A percentile compares a stretch with the other conserved stretches of the same genome.
These are phyloP conservation scores for Tapirus indicus DNA, from an alignment of 2,797 vertebrate genomes.

Conservation along the genomic window DNA sequence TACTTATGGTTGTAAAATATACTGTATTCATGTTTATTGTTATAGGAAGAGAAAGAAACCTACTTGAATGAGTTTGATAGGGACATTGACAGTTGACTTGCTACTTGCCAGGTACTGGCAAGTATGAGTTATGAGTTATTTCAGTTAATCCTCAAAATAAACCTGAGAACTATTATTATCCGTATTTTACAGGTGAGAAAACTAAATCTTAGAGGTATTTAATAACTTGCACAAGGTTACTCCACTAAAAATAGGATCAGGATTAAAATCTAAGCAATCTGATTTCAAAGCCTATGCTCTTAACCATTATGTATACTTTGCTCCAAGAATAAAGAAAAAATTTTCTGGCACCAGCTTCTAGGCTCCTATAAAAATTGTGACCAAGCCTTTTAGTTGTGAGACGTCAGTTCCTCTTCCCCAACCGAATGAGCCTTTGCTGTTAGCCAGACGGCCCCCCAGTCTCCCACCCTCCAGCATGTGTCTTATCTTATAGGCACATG, in stretches of 20 bases:
- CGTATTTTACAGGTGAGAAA: conserved; percentile 45
- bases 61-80: background rate
- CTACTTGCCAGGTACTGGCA: background rate
- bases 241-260: background rate
- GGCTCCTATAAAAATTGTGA: background rate
- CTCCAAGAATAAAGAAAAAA: conserved; percentile 10
- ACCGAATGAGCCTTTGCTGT: background rate
- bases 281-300: background rate
- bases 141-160: conserved; percentile 28
- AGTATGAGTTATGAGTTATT: background rate
- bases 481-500: background rate
- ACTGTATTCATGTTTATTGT: background rate
- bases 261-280: background rate
- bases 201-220: conserved; percentile 22
- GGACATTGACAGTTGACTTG: background rate
- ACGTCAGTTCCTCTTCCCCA: background rate
- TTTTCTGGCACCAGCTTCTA: background rate
- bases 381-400: background rate
- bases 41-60: background rate
- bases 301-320: background rate
- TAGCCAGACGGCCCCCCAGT: background rate
- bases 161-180: background rate
- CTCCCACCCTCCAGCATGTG: background rate
- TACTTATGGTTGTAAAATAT: background rate
- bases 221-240: background rate